Percentiles rank a stretch among this genome's conserved stretches.
phyloP scores from a whole-genome alignment of 2,888 invertebrate genomes.

The Campoplex nolae region DNA sequence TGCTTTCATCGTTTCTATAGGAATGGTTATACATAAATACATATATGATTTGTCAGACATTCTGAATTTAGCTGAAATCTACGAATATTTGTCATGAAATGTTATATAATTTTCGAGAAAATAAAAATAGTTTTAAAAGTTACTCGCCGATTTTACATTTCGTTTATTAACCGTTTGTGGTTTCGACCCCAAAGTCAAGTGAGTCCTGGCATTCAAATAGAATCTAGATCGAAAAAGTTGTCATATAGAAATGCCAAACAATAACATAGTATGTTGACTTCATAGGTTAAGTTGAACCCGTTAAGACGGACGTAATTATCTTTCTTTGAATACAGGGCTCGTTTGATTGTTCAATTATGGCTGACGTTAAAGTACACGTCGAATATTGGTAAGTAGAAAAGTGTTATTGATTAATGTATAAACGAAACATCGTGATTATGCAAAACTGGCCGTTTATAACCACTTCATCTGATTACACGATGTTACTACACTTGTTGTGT shows the following conservation, averaged over 20 bases:
- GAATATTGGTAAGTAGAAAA: constrained; percentile 87
- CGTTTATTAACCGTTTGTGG: not conserved
- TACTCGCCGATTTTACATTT: no score
- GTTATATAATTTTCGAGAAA: not conserved
- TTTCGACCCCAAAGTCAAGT: not conserved
- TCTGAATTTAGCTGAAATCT: not conserved
- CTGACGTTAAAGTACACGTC: constrained; percentile 85
- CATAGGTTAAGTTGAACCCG: constrained; percentile 7
- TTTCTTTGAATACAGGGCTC: not conserved
- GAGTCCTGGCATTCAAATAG: not conserved
- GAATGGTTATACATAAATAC: not conserved
- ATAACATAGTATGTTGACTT: not conserved
- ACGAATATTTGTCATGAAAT: not conserved
- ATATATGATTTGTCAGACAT: not conserved
- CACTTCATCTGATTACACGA: not conserved
- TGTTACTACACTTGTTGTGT: not conserved
- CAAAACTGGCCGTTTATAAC: not conserved
- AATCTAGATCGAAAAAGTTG: not conserved
- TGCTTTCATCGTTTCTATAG: not conserved
- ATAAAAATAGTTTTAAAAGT: not conserved
- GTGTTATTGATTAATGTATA: not conserved
- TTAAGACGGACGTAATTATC: not conserved
- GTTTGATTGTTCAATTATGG: constrained; percentile 48
- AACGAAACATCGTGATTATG: not conserved
- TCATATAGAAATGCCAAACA: not conserved